Conservation (phyloP, 1,140 invertebrate genomes). For the Drosophila rhopaloa region DNA sequence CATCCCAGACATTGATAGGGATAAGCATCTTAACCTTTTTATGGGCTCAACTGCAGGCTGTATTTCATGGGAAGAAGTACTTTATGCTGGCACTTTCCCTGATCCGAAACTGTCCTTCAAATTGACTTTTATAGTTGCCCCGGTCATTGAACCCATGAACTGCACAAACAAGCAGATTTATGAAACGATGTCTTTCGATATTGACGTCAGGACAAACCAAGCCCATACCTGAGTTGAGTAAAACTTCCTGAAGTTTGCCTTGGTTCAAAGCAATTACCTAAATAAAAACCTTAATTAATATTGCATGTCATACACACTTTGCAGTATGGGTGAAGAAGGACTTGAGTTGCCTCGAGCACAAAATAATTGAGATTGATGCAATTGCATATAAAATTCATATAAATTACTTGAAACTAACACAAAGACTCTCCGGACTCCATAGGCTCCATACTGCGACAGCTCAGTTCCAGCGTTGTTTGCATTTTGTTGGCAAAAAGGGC, state of each 20-base stretch:
- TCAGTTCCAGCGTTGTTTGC: constrained; percentile 30
- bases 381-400: constrained; percentile 80
- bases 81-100: constrained; percentile 34
- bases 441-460: constrained; percentile 33
- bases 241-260: constrained; percentile 39
- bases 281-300: constrained; percentile 81
- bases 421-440: constrained; percentile 29
- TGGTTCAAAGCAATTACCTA: constrained; percentile 69
- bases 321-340: not conserved
- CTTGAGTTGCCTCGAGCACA: constrained; percentile 43
- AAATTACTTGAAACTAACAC: constrained; percentile 71
- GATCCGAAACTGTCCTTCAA: constrained; percentile 52
- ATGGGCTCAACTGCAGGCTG: constrained; percentile 6
- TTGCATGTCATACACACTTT: constrained; percentile 66
- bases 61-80: not conserved
- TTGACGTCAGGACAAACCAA: constrained; percentile 32
- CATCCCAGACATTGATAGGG: constrained; percentile 47
- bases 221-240: constrained; percentile 8
- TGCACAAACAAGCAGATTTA: constrained; percentile 41
- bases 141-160: constrained; percentile 65
- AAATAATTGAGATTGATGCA: constrained; percentile 79
- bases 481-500: constrained; percentile 25
- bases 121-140: constrained; percentile 31
- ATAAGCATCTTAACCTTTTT: constrained; percentile 64
- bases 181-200: constrained; percentile 13